These are phyloP conservation scores for Balaeniceps rex DNA, from an alignment of 2,113 vertebrate species.

Conservation along the genomic window DNA sequence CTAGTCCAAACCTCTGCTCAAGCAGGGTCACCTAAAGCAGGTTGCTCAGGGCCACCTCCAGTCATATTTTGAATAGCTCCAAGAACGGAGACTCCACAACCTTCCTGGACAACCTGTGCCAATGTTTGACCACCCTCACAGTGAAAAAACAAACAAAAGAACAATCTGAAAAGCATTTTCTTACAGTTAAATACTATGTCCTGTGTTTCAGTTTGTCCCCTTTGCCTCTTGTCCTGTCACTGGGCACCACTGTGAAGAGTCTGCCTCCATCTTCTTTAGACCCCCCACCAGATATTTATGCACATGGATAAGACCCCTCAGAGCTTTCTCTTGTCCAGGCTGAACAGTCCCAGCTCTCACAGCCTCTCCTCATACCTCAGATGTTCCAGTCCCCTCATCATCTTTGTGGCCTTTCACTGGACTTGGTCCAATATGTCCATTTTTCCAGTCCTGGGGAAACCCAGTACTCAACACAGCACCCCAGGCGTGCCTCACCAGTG, in stretches of 20 bases:
- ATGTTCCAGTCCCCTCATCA: background rate
- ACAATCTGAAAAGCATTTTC: too few species aligned
- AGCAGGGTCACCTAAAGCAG: background rate
- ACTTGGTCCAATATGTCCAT: background rate
- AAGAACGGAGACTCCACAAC: background rate
- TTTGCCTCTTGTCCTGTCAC: background rate
- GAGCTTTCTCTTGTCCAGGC: background rate
- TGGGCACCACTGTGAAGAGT: background rate
- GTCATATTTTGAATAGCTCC: background rate
- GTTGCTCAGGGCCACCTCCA: accelerated
- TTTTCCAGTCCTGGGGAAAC: background rate
- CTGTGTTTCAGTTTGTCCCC: background rate
- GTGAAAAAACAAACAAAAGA: background rate
- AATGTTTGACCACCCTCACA: background rate
- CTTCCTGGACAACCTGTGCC: background rate
- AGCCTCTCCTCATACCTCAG: background rate
- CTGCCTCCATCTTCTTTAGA: background rate
- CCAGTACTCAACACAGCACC: too few species aligned
- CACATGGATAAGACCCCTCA: background rate
- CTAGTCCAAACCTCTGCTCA: background rate
- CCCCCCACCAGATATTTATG: too few species aligned
- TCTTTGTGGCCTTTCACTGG: background rate
- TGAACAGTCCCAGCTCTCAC: background rate
- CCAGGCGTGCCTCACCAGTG: background rate
- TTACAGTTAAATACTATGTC: background rate